A percentile compares a stretch with the other conserved stretches of the same genome.
phyloP scores from a whole-genome alignment of 2,888 invertebrate species.

The Apocheima hispidaria region DNA sequence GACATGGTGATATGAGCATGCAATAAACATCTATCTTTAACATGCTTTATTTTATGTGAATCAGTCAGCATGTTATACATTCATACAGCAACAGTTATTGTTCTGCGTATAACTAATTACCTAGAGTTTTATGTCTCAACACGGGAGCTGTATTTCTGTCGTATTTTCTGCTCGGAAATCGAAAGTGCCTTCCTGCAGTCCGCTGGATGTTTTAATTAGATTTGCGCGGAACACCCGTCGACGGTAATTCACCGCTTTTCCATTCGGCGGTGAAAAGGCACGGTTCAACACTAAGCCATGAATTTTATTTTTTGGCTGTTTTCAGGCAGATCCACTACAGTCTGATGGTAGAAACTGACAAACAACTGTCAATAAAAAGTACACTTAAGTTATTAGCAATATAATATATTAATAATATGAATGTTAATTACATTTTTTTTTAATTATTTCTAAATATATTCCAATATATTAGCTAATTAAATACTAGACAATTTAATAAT shows the following conservation, averaged over 20 bases:
- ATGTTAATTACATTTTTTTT: no score
- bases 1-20: no score
- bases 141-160: not conserved
- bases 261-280: slow-evolving; percentile 9
- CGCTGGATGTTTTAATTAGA: slow-evolving; percentile 41
- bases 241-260: slow-evolving; percentile 31
- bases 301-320: not conserved
- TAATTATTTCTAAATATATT: no score
- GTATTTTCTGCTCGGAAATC: not conserved
- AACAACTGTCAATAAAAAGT: not conserved
- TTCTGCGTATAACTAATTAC: not conserved
- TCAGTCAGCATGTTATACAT: no score
- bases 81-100: not conserved
- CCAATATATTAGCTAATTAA: no score
- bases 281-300: not conserved
- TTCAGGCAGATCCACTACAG: not conserved
- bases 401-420: no score
- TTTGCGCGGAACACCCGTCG: slow-evolving; percentile 35
- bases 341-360: not conserved
- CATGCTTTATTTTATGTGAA: no score
- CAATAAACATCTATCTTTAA: no score
- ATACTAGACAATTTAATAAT: no score
- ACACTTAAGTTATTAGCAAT: no score
- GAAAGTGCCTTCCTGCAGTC: slow-evolving; percentile 34
- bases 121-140: not conserved